Conservation (phyloP, 2,888 invertebrate genomes). For the Callimorpha dominula region DNA sequence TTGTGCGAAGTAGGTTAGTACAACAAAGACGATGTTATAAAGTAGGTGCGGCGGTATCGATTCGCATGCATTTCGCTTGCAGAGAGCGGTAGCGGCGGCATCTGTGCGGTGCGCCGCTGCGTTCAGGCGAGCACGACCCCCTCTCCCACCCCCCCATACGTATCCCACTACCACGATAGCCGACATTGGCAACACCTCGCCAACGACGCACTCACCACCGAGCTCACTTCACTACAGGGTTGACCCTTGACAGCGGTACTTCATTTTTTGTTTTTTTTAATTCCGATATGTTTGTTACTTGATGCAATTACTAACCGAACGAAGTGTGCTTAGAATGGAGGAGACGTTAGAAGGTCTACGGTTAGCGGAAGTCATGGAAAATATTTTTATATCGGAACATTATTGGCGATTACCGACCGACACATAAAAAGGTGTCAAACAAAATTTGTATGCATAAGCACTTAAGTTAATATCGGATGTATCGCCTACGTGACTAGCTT, state of each 20-base stretch:
- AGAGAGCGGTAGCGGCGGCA: slow-evolving; percentile 54
- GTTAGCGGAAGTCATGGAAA: slow-evolving; percentile 3
- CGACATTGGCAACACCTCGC: slow-evolving; percentile 84
- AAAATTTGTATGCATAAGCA: slow-evolving; percentile 38
- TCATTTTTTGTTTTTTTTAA: neutral
- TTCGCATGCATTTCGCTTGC: slow-evolving; percentile 77
- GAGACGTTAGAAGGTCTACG: neutral
- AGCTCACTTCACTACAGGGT: slow-evolving; percentile 77
- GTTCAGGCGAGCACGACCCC: slow-evolving; percentile 70
- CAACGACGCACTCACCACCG: slow-evolving; percentile 77
- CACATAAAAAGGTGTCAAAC: slow-evolving; percentile 24
- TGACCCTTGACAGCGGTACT: slow-evolving; percentile 45
- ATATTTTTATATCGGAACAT: slow-evolving; percentile 12
- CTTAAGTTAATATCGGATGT: slow-evolving; percentile 46
- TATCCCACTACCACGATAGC: slow-evolving; percentile 73
- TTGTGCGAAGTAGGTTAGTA: slow-evolving; percentile 76
- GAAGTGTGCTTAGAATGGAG: neutral
- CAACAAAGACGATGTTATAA: slow-evolving; percentile 82
- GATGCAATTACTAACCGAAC: neutral
- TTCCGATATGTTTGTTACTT: neutral
- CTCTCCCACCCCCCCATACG: slow-evolving; percentile 46
- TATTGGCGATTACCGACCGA: slow-evolving; percentile 17
- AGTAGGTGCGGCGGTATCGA: slow-evolving; percentile 77
- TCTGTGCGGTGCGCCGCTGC: slow-evolving; percentile 79
- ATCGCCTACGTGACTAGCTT: slow-evolving; percentile 37